Evolutionary conservation across 2,888 invertebrate species (phyloP).

Genomic region (Cremastinae sp.): DNA sequence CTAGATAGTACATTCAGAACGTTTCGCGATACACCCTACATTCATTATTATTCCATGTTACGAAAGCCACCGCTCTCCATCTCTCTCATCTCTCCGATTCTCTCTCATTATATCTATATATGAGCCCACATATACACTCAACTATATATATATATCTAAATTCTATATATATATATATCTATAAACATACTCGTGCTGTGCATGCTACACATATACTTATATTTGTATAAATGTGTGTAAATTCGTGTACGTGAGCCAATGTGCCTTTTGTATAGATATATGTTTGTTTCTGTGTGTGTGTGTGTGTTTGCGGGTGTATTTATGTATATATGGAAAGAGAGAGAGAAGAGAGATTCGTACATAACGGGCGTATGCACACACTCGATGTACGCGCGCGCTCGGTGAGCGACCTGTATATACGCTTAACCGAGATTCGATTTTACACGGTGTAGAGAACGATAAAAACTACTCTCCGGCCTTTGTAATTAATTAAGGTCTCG

Average conservation of each 20-base stretch:
- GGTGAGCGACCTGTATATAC: too few species aligned
- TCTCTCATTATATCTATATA: too few species aligned
- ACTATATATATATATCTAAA: neutral
- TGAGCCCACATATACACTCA: neutral
- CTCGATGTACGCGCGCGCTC: too few species aligned
- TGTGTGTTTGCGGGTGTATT: neutral
- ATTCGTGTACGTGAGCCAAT: too few species aligned
- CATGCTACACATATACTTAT: too few species aligned
- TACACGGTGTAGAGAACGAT: neutral
- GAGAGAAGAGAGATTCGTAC: too few species aligned
- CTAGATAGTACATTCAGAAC: conserved; percentile 62
- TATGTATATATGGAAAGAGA: neutral
- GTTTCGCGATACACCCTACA: conserved; percentile 59
- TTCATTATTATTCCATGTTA: conserved; percentile 55
- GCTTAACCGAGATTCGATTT: conserved; percentile 22
- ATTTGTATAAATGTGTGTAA: too few species aligned
- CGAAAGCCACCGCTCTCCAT: conserved; percentile 10
- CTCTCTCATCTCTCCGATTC: too few species aligned
- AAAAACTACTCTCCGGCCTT: neutral
- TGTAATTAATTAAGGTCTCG: conserved; percentile 10
- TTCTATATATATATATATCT: neutral
- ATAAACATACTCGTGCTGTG: too few species aligned
- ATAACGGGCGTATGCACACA: neutral
- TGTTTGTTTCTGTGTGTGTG: neutral
- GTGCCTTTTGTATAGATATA: too few species aligned